phyloP scores from a whole-genome alignment of 1,140 invertebrate species.

The Macrocentrus cingulum region DNA sequence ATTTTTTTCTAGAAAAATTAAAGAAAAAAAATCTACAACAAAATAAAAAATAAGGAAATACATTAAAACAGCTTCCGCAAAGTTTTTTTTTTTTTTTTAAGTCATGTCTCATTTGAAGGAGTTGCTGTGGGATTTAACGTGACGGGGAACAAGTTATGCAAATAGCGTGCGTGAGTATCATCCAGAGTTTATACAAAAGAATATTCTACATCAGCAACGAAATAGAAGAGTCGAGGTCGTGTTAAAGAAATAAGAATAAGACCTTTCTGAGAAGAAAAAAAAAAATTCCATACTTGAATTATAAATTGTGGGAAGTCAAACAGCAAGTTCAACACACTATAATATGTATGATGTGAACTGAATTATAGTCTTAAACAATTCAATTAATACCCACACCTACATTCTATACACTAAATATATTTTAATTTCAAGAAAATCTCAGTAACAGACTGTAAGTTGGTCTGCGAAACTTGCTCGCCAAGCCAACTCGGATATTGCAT shows the following conservation, averaged over 20 bases:
- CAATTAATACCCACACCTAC: neutral
- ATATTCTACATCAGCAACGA: conserved; percentile 3
- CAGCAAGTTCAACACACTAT: neutral
- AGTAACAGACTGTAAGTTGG: no score
- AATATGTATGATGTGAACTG: neutral
- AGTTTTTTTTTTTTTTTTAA: neutral
- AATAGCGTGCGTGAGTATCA: conserved; percentile 20
- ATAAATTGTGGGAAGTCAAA: no score
- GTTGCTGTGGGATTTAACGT: neutral
- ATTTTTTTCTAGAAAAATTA: no score
- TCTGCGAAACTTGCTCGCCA: conserved; percentile 16
- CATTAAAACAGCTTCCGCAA: neutral
- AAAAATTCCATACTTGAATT: no score
- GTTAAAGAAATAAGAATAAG: neutral
- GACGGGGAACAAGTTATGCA: conserved; percentile 20
- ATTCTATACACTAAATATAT: no score
- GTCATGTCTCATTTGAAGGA: neutral
- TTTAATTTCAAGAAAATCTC: conserved; percentile 7
- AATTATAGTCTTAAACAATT: neutral
- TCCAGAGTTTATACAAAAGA: conserved; percentile 15
- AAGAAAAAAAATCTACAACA: no score
- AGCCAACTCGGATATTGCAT: conserved; percentile 19
- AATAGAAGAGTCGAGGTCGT: conserved; percentile 1
- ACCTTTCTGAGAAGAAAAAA: neutral
- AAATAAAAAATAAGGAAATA: neutral